These are phyloP conservation scores for Hydrolagus colliei DNA, from an alignment of 2,797 vertebrate species.

Conservation along the genomic window DNA sequence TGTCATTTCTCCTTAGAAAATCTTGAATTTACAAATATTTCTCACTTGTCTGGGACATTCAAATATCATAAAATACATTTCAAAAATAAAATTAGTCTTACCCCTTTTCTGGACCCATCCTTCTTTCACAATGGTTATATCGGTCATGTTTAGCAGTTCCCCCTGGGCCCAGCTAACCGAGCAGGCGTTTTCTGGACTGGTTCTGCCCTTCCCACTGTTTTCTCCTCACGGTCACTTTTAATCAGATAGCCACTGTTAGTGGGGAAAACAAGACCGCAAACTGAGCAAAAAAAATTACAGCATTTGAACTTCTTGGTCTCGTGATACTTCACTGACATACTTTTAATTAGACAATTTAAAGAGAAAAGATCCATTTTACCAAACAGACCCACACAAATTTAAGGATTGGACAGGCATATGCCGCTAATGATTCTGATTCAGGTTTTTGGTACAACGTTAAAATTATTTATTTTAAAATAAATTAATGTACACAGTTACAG, in stretches of 20 bases:
- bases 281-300: background rate
- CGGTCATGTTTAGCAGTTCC: constrained; percentile 90
- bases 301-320: constrained; percentile 3
- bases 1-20: background rate
- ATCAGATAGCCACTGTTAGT: background rate
- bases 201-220: constrained; percentile 45
- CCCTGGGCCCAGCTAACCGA: constrained; percentile 70
- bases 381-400: background rate
- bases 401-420: too few species aligned
- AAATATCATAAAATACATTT: background rate
- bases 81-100: constrained; percentile 51
- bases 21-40: too few species aligned
- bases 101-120: constrained; percentile 98
- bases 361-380: background rate
- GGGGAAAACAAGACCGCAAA: constrained; percentile 23
- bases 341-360: background rate
- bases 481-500: background rate
- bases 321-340: constrained; percentile 7
- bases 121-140: constrained; percentile 98
- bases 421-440: background rate
- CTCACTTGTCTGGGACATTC: too few species aligned
- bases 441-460: background rate
- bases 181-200: constrained; percentile 58
- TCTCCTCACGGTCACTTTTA: constrained; percentile 36
- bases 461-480: background rate